Conservation (phyloP, 2,888 invertebrate species). For the Tryphoninae sp. region DNA sequence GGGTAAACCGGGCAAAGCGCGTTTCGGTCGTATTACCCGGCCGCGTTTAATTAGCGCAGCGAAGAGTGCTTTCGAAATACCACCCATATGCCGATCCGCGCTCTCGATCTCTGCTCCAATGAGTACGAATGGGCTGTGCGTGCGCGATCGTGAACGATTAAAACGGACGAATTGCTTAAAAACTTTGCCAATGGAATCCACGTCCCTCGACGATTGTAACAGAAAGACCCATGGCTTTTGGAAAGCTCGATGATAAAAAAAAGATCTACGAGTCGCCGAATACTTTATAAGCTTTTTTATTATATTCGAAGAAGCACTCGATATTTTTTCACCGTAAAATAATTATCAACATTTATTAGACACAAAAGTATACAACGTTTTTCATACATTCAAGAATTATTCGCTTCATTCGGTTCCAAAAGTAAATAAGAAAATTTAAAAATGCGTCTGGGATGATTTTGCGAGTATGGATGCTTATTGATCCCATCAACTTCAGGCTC, state of each 20-base stretch:
- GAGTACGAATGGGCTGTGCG: not conserved
- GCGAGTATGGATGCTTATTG: no score
- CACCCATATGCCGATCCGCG: not conserved
- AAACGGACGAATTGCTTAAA: slow-evolving; percentile 24
- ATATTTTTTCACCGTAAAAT: not conserved
- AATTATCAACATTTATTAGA: not conserved
- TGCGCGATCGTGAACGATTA: slow-evolving; percentile 5
- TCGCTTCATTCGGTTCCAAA: no score
- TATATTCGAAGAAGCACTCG: not conserved
- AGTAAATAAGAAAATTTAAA: no score
- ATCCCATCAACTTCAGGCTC: not conserved
- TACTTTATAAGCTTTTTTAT: no score
- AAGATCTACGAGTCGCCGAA: no score
- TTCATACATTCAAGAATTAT: no score
- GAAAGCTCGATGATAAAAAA: no score
- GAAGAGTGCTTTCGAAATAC: slow-evolving; percentile 23
- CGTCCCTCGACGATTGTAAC: not conserved
- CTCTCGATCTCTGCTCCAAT: slow-evolving; percentile 6
- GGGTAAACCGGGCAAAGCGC: slow-evolving; percentile 34
- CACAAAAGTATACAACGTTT: no score
- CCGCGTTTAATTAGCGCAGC: slow-evolving; percentile 43
- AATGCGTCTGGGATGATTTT: no score
- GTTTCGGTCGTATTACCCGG: slow-evolving; percentile 34
- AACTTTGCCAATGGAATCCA: not conserved
- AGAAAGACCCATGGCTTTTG: not conserved